phyloP scores from a whole-genome alignment of 1,140 invertebrate genomes.

The Druon quercuslanigerum region DNA sequence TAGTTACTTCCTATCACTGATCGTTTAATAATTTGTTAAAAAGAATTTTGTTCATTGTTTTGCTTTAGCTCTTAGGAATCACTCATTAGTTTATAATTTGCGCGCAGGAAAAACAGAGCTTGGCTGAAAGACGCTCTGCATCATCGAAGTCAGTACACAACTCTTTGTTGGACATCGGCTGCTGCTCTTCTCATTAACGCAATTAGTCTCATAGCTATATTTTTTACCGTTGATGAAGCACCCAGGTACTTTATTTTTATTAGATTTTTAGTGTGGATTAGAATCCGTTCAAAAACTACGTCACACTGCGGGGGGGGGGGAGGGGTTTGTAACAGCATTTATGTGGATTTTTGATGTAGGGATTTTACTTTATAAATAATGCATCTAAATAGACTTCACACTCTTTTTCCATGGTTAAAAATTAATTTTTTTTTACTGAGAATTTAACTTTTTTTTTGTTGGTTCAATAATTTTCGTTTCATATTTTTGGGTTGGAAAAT shows the following conservation, averaged over 20 bases:
- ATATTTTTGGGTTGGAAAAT: too few relatives aligned
- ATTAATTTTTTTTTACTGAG: too few relatives aligned
- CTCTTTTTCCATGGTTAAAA: too few relatives aligned
- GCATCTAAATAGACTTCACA: too few relatives aligned
- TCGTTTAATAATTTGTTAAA: background rate
- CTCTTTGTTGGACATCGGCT: constrained; percentile 81
- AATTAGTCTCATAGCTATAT: constrained; percentile 70
- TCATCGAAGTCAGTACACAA: constrained; percentile 80
- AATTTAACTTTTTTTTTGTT: too few relatives aligned
- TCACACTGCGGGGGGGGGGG: too few relatives aligned
- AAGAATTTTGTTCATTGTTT: constrained; percentile 44
- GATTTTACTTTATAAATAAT: too few relatives aligned
- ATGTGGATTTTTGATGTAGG: too few relatives aligned
- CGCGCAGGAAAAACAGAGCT: constrained; percentile 71
- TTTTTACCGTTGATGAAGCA: constrained; percentile 64
- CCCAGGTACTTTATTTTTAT: constrained; percentile 53
- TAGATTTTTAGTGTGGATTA: background rate
- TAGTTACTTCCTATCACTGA: too few relatives aligned
- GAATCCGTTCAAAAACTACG: too few relatives aligned
- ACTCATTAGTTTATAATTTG: constrained; percentile 53
- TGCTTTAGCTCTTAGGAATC: constrained; percentile 14
- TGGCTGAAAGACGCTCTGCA: constrained; percentile 78
- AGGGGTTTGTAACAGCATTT: too few relatives aligned
- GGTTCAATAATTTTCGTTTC: too few relatives aligned
- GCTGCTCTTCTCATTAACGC: constrained; percentile 74